Conservation (phyloP, 2,797 vertebrate species). For the Etheostoma perlongum region DNA sequence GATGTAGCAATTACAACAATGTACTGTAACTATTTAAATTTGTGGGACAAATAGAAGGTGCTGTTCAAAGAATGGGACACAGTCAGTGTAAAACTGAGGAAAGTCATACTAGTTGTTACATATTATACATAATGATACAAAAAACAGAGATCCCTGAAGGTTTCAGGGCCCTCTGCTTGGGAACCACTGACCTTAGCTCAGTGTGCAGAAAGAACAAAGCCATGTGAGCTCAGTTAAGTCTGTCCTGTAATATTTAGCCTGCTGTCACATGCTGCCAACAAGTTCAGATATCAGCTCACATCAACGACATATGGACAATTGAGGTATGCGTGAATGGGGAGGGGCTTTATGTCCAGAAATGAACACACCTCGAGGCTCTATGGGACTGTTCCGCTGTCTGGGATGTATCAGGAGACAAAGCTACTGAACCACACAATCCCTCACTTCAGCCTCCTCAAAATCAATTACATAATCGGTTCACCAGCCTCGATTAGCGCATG, state of each 20-base stretch:
- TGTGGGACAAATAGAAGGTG: neutral
- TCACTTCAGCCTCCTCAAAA: neutral
- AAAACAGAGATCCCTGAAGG: neutral
- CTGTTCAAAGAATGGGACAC: too few relatives aligned
- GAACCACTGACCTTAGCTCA: neutral
- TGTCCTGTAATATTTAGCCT: constrained; percentile 11
- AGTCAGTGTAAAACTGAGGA: neutral
- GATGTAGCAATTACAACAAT: neutral
- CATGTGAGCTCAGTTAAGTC: too few relatives aligned
- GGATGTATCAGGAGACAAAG: constrained; percentile 7
- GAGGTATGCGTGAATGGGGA: neutral
- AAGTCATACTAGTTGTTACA: neutral
- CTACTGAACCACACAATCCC: constrained; percentile 1
- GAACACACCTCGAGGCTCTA: neutral
- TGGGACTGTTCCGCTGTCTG: neutral
- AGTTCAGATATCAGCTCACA: neutral
- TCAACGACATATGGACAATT: constrained; percentile 30
- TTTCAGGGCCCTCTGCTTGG: neutral
- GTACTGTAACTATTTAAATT: neutral
- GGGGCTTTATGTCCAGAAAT: neutral
- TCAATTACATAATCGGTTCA: neutral
- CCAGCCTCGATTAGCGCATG: neutral
- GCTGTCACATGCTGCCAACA: constrained; percentile 3
- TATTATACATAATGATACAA: neutral
- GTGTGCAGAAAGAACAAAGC: constrained; percentile 1